These are phyloP conservation scores for Dasyurus viverrinus DNA, from an alignment of 2,113 vertebrate genomes.

Conservation along the genomic window DNA sequence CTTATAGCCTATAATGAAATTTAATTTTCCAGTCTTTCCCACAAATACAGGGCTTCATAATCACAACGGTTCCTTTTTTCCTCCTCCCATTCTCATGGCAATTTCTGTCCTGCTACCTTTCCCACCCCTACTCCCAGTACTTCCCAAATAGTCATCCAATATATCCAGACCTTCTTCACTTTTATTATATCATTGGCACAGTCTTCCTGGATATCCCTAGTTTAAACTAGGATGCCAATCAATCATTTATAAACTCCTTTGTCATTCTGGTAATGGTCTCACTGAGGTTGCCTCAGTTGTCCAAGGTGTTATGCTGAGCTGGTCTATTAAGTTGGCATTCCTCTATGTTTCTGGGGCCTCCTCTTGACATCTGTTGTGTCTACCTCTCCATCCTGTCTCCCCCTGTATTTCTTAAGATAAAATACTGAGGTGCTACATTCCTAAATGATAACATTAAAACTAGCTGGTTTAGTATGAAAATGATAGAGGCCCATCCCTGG, in stretches of 20 bases:
- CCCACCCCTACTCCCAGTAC: neutral
- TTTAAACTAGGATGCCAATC: neutral
- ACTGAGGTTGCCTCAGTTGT: neutral
- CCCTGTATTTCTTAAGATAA: neutral
- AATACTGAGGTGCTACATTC: neutral
- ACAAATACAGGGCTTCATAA: neutral
- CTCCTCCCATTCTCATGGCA: neutral
- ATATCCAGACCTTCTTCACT: neutral
- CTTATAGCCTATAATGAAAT: neutral
- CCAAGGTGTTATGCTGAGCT: neutral
- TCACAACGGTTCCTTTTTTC: neutral
- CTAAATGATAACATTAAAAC: neutral
- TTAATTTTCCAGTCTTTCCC: neutral
- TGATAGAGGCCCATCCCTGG: neutral
- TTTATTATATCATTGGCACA: neutral
- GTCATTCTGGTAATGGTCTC: neutral
- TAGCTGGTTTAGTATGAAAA: neutral
- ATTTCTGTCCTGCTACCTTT: neutral
- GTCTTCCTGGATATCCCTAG: neutral
- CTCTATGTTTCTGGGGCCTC: neutral
- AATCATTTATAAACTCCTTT: neutral
- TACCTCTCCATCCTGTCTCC: neutral
- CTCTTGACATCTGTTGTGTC: neutral
- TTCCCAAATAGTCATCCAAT: neutral
- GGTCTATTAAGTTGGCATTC: neutral